Evolutionary conservation across 2,888 invertebrate genomes (phyloP).

Genomic region (Patella depressa): DNA sequence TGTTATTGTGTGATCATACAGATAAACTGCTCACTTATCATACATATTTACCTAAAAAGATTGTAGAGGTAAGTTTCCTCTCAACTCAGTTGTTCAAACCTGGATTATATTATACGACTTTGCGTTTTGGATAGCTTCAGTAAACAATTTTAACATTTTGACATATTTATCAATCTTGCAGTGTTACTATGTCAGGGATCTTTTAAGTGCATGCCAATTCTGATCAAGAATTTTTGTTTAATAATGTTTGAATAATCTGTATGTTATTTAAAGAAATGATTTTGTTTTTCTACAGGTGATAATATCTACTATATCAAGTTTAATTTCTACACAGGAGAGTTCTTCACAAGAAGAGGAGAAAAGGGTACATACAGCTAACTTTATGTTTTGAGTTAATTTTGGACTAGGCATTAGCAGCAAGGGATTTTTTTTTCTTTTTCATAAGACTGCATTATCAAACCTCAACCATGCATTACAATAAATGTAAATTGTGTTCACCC

Average conservation of each 20-base stretch:
- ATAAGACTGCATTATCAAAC: neutral
- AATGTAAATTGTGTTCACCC: neutral
- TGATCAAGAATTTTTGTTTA: too few species aligned
- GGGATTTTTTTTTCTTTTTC: neutral
- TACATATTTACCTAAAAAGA: constrained; percentile 80
- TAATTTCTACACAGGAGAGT: constrained; percentile 71
- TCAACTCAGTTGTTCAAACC: too few species aligned
- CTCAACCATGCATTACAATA: neutral
- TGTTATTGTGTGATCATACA: constrained; percentile 85
- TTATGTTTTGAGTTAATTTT: too few species aligned
- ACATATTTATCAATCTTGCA: neutral
- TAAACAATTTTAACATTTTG: too few species aligned
- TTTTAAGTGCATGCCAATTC: too few species aligned
- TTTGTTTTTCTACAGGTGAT: constrained; percentile 43
- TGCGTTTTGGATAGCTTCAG: too few species aligned
- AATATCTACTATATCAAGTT: constrained; percentile 73
- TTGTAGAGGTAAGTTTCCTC: constrained; percentile 66
- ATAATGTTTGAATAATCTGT: too few species aligned
- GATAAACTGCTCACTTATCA: constrained; percentile 80
- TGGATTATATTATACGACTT: too few species aligned
- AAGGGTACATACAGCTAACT: constrained; percentile 49
- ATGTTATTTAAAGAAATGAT: too few species aligned
- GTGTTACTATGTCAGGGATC: too few species aligned
- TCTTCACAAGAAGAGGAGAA: constrained; percentile 77
- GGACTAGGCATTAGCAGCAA: neutral